Percentiles rank a stretch among this genome's conserved stretches.
Evolutionary conservation across 2,888 invertebrate species (phyloP).

Genomic region (Cosmia pyralina): DNA sequence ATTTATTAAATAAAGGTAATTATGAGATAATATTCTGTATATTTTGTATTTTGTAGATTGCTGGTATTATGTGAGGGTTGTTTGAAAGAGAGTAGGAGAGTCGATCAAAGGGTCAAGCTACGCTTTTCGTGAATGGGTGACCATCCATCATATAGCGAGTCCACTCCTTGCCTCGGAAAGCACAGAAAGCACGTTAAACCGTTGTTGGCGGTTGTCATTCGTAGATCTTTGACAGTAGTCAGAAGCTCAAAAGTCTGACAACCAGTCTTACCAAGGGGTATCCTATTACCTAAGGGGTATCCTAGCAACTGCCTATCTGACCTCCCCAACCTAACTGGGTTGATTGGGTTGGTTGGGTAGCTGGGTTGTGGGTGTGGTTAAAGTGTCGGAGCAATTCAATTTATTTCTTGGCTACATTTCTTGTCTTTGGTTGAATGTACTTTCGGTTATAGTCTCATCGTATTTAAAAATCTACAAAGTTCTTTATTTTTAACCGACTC

Average conservation of each 20-base stretch:
- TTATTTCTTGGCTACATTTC: background rate
- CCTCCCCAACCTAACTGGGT: no score
- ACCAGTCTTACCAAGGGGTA: background rate
- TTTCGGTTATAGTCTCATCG: background rate
- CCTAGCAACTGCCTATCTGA: no score
- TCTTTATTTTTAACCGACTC: no score
- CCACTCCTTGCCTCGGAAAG: background rate
- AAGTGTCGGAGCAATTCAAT: background rate
- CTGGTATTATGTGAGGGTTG: background rate
- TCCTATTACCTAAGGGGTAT: background rate
- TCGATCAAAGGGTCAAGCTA: background rate
- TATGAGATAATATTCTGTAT: constrained; percentile 17
- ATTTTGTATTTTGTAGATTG: background rate
- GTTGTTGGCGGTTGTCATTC: background rate
- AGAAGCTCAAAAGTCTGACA: background rate
- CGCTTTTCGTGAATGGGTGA: background rate
- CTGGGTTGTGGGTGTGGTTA: no score
- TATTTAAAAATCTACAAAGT: background rate
- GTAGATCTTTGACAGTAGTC: background rate
- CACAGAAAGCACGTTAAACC: background rate
- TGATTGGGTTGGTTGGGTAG: no score
- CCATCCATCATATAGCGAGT: background rate
- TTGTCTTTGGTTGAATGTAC: background rate
- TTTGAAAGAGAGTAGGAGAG: background rate
- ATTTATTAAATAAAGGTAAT: constrained; percentile 16